Evolutionary conservation across 2,797 vertebrate genomes (phyloP), one percentile per base, ranked within the genome.

Genomic region (Leptatherina wallacei): DNA sequence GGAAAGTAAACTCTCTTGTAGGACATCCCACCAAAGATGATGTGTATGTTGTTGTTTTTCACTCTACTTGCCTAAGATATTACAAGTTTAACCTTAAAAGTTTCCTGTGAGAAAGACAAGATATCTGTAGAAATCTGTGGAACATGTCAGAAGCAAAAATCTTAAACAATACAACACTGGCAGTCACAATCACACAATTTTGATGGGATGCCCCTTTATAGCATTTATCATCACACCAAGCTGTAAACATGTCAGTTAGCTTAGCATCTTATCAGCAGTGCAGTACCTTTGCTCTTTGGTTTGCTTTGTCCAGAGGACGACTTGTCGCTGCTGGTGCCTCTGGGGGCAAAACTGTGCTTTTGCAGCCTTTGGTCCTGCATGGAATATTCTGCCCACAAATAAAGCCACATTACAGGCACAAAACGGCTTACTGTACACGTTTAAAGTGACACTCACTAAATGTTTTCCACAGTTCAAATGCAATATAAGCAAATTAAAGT

Each of bases 211-310:
- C 10, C 58, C 51, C 62, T 81, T 71, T 44, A 27, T 27, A 57
- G 64, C 32, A 59, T 35, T 58, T n/a, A 69, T 38, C 7, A 18
- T 71, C 62, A 66, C 27, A 42, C 24, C 44, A 56, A 67, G 56
- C 1, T 33, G 36, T 62, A 16, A 33, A 20, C 14, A 30, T 12
- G 42, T 24, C 29, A 58, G 57, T 73, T 67, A 61, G 47, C 44
- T 77, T 67, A 73, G 66, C 63, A 61, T 69, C n/a, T 16, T 47
- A 86, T 54, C 71, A 75, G 52, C 71, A 51, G 69, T 77, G 63
- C 56, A 66, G 0, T 97, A 99, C 98, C 98, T 96, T 98, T 96
- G 89, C 85, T 95, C 94, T 99, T 99, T 95, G 97, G 96, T 96
- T 98, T 99, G 94, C 90, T 97, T 83, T 98, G 97, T 88, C 94